Evolutionary conservation across 2,113 vertebrate genomes (phyloP).

Genomic region (Dryoscopus gambensis): DNA sequence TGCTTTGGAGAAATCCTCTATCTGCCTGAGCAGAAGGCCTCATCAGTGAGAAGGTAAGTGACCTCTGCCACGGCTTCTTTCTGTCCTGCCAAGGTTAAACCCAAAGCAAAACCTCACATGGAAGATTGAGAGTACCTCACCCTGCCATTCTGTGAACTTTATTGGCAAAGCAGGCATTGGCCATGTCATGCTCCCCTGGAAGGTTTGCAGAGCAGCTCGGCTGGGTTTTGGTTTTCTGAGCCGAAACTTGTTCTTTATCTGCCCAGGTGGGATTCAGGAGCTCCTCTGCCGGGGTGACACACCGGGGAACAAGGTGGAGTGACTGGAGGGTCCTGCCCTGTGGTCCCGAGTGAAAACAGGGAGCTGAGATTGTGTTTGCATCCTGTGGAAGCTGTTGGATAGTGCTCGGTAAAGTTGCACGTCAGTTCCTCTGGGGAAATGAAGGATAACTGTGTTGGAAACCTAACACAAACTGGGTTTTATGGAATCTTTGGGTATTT

Average conservation of each 20-base stretch:
- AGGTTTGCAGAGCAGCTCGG: not conserved
- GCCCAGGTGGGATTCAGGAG: not conserved
- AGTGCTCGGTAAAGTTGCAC: not conserved
- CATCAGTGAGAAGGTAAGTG: not conserved
- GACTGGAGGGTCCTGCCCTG: not conserved
- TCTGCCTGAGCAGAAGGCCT: not conserved
- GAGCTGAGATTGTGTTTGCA: not conserved
- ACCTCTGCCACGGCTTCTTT: not conserved
- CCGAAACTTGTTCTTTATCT: not conserved
- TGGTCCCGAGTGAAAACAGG: not conserved
- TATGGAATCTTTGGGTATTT: not conserved
- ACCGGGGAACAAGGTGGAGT: not conserved
- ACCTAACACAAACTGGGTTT: not conserved
- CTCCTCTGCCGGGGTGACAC: not conserved
- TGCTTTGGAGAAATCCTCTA: not conserved
- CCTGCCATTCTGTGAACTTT: not conserved
- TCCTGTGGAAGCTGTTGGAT: not conserved
- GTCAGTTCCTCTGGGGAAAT: not conserved
- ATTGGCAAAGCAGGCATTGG: fast-evolving
- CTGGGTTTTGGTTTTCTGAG: not conserved
- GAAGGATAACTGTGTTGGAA: not conserved
- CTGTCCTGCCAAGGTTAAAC: not conserved
- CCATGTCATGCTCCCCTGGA: not conserved
- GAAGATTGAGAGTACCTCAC: not conserved
- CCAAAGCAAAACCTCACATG: not conserved